These are phyloP conservation scores for Tetragnatha versicolor DNA, from an alignment of 1,140 invertebrate species.

Conservation along the genomic window DNA sequence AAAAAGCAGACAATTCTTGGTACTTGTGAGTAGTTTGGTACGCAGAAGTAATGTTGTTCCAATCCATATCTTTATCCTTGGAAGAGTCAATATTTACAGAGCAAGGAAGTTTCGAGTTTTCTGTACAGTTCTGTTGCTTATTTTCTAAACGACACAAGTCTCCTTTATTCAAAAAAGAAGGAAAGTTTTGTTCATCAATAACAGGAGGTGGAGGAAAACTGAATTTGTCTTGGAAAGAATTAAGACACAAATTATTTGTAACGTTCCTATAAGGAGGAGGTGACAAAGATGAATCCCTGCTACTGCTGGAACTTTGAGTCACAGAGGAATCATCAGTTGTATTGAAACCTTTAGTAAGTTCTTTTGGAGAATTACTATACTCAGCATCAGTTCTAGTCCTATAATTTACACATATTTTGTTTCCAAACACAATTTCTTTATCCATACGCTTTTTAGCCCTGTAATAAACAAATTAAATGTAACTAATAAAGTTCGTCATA, in stretches of 20 bases:
- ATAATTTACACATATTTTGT: conserved; percentile 72
- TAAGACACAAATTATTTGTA: no score
- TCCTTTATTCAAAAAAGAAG: not conserved
- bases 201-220: conserved; percentile 46
- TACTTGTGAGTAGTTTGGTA: conserved; percentile 1
- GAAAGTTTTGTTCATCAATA: conserved; percentile 23
- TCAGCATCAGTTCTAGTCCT: conserved; percentile 34
- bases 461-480: conserved; percentile 18
- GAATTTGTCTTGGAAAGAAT: no score
- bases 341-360: conserved; percentile 1
- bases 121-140: not conserved
- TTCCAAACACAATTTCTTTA: conserved; percentile 82
- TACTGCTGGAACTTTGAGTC: conserved; percentile 5
- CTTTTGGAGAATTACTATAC: conserved; percentile 58
- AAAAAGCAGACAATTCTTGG: conserved; percentile 29
- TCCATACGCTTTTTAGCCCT: conserved; percentile 86
- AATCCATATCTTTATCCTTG: not conserved
- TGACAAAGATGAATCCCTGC: conserved; percentile 26
- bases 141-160: no score
- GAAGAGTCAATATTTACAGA: not conserved
- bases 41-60: conserved; percentile 1
- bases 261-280: not conserved
- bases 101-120: not conserved
- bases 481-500: no score
- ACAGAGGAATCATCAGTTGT: conserved; percentile 27